Conservation (phyloP, 2,113 vertebrate species). For the Oncorhynchus tshawytscha region DNA sequence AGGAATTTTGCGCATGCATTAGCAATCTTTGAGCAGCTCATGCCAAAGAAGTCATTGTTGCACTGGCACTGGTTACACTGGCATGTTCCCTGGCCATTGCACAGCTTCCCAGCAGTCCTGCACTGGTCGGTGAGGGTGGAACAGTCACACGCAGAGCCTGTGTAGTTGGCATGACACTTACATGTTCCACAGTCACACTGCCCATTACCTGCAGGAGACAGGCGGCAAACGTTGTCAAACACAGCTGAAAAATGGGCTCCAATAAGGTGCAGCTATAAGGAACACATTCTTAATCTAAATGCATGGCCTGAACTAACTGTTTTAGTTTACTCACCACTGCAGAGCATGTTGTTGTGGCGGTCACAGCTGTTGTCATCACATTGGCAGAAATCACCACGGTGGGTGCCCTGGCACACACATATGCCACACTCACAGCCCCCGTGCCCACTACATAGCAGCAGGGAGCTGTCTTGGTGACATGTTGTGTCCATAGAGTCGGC, state of each 20-base stretch:
- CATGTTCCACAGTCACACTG: conserved; percentile 70
- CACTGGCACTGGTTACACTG: conserved; percentile 73
- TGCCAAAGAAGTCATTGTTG: conserved; percentile 50
- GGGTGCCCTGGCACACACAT: conserved; percentile 57
- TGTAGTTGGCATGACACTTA: conserved; percentile 54
- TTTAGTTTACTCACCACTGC: conserved; percentile 64
- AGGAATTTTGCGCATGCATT: conserved; percentile 50
- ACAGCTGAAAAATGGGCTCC: no score
- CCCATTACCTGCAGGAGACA: conserved; percentile 58
- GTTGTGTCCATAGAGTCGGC: conserved; percentile 33
- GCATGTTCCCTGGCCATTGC: conserved; percentile 68
- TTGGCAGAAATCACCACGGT: conserved; percentile 51
- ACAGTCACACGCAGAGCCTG: conserved; percentile 69
- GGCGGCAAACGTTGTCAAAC: no score
- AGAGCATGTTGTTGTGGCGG: conserved; percentile 60
- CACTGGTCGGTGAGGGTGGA: conserved; percentile 50
- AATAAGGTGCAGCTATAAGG: no score
- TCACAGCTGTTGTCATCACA: conserved; percentile 73
- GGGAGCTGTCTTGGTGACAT: conserved; percentile 55
- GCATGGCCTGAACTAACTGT: no score
- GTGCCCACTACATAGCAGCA: conserved; percentile 65
- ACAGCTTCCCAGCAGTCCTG: conserved; percentile 19
- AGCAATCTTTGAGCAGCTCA: conserved; percentile 57
- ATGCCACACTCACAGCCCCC: conserved; percentile 72
- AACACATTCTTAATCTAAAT: no score